Base-by-base conservation (phyloP, 1,140 invertebrate genomes). In the Pseudomyrmex dendroicus region DNA sequence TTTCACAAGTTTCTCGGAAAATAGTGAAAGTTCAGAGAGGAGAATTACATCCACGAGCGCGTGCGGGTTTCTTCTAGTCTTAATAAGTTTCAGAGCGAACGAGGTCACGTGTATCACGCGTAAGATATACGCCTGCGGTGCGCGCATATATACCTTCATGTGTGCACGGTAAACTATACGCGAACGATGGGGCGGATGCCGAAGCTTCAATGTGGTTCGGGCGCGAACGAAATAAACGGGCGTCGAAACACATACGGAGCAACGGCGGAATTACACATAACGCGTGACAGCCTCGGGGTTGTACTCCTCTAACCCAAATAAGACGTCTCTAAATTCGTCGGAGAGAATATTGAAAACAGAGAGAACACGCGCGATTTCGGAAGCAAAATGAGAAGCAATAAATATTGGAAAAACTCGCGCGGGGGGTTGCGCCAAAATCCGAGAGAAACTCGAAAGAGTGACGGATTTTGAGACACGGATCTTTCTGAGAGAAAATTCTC, bases 21-120 rank as follows among this genome's bases (percentile, higher is more conserved):
- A 70, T 59, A 80, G 56, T 78, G 5, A 46, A 54, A 25, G 62
- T 72, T 17, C 68, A 10, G 10, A 52, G 50, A 52, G 20, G 5
- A n/a, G 35, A 35, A 35, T 2, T 35, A 35, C 35, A 35, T 35
- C 0, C 5, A 7, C 35, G 5, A 35, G 35, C 46, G 59, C 52
- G 17, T 12, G 72, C 59, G 85, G 74, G 52, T 77, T 87, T 87
- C 84, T 87, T 84, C 68, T 25, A n/a, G 62, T n/a, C 62, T 84
- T 87, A 87, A 86, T 87, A 87, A 87, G 82, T 46, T 22, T 25
- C 50, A 52, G 50, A 20, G 25, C 25, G 12, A 84, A 86, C 48
- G 82, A 68, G 86, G 86, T 87, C 86, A 84, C 73, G 64, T 84
- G 64, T 64, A 80, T 80, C 76, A 61, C 56, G 44, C 15, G 76